Evolutionary conservation across 2,888 invertebrate genomes (phyloP).

Genomic region (Tachina fera): DNA sequence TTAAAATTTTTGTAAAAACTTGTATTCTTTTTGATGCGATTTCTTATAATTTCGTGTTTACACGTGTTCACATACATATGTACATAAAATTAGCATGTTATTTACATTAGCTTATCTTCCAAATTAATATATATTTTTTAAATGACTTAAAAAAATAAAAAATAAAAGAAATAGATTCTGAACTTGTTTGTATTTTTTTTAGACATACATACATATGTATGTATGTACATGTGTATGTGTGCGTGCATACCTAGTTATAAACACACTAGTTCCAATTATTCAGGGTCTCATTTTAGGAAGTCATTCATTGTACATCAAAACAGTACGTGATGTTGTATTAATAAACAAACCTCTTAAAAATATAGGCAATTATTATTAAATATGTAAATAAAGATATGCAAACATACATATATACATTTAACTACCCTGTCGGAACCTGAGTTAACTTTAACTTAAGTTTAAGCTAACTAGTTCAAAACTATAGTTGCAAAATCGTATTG

Average conservation of each 20-base stretch:
- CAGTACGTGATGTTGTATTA: slow-evolving; percentile 49
- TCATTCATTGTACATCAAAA: slow-evolving; percentile 44
- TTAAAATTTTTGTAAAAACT: no score
- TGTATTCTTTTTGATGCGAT: no score
- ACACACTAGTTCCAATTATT: slow-evolving; percentile 51
- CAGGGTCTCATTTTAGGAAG: slow-evolving; percentile 62
- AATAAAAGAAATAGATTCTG: neutral
- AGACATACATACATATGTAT: neutral
- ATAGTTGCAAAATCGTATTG: no score
- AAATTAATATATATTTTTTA: neutral
- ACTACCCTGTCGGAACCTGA: no score
- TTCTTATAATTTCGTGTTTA: no score
- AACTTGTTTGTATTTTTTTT: no score
- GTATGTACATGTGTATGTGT: neutral
- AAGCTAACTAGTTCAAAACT: no score
- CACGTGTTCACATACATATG: no score
- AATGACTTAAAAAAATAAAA: neutral
- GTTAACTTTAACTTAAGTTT: no score
- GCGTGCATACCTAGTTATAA: slow-evolving; percentile 16
- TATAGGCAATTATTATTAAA: slow-evolving; percentile 30
- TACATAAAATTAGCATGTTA: no score
- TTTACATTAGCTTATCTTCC: no score
- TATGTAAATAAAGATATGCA: slow-evolving; percentile 16
- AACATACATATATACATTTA: neutral
- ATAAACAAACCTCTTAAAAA: slow-evolving; percentile 34